Evolutionary conservation across 2,113 vertebrate species (phyloP).

Genomic region (Plectropomus leopardus): DNA sequence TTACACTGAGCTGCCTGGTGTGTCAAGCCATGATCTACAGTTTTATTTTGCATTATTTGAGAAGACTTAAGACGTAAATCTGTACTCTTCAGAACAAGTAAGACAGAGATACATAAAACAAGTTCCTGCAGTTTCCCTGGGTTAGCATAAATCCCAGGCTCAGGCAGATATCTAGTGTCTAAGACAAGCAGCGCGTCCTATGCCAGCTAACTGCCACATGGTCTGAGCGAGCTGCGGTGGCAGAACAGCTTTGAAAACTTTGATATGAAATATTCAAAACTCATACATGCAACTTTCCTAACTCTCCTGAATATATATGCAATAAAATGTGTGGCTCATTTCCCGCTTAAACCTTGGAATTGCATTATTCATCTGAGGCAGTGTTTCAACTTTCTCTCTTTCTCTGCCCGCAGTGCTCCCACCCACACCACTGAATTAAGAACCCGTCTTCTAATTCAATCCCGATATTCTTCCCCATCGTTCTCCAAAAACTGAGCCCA

Average conservation of each 20-base stretch:
- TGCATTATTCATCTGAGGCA: slow-evolving; percentile 81
- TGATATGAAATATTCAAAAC: slow-evolving; percentile 74
- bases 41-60: slow-evolving; percentile 78
- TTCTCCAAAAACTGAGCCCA: slow-evolving; percentile 44
- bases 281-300: slow-evolving; percentile 64
- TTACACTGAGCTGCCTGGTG: slow-evolving; percentile 64
- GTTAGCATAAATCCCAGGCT: slow-evolving; percentile 56
- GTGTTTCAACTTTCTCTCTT: slow-evolving; percentile 72
- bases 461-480: slow-evolving; percentile 52
- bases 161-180: slow-evolving; percentile 58
- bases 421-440: slow-evolving; percentile 69
- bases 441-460: slow-evolving; percentile 65
- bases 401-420: slow-evolving; percentile 53
- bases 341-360: slow-evolving; percentile 67
- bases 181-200: slow-evolving; percentile 40
- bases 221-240: slow-evolving; percentile 43
- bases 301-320: slow-evolving; percentile 66
- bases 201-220: slow-evolving; percentile 46
- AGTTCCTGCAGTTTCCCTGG: slow-evolving; percentile 43
- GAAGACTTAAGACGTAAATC: slow-evolving; percentile 60
- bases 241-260: slow-evolving; percentile 65
- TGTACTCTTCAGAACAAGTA: slow-evolving; percentile 52
- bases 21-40: slow-evolving; percentile 70
- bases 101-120: slow-evolving; percentile 50
- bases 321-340: slow-evolving; percentile 63